Conservation (phyloP, 2,888 invertebrate species). For the Eristalis pertinax region DNA sequence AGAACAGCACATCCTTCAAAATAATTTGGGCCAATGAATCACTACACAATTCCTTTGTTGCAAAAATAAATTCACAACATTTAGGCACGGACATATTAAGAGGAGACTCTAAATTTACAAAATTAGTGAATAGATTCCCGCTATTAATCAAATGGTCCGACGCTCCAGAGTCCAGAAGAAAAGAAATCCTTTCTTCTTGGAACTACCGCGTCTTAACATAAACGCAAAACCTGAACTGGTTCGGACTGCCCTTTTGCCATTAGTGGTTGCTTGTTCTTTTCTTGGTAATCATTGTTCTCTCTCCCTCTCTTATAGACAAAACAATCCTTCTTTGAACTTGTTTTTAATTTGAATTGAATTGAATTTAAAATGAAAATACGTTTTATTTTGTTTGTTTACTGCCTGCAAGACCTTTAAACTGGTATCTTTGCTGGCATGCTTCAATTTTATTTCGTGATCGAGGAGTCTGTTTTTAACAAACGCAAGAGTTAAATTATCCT, state of each 20-base stretch:
- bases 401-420: conserved; percentile 66
- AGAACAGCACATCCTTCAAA: not conserved
- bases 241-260: not conserved
- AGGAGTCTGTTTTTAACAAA: conserved; percentile 77
- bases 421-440: conserved; percentile 68
- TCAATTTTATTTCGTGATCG: conserved; percentile 69
- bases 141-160: conserved; percentile 55
- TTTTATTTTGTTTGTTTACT: conserved; percentile 72
- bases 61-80: conserved; percentile 40
- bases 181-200: not conserved
- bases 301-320: conserved; percentile 29
- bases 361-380: conserved; percentile 53
- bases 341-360: no score
- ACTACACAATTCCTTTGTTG: conserved; percentile 71
- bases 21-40: conserved; percentile 47
- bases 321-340: conserved; percentile 74
- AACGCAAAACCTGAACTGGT: conserved; percentile 14
- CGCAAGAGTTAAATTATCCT: conserved; percentile 76
- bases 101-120: conserved; percentile 56
- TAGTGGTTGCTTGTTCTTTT: conserved; percentile 11
- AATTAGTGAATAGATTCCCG: conserved; percentile 13
- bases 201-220: not conserved
- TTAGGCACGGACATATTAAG: conserved; percentile 75
- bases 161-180: conserved; percentile 37
- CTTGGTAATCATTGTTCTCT: conserved; percentile 2